Percentiles rank a stretch among this genome's conserved stretches.
Evolutionary conservation across 2,113 vertebrate species (phyloP).

Genomic region (Microcebus griseorufus): DNA sequence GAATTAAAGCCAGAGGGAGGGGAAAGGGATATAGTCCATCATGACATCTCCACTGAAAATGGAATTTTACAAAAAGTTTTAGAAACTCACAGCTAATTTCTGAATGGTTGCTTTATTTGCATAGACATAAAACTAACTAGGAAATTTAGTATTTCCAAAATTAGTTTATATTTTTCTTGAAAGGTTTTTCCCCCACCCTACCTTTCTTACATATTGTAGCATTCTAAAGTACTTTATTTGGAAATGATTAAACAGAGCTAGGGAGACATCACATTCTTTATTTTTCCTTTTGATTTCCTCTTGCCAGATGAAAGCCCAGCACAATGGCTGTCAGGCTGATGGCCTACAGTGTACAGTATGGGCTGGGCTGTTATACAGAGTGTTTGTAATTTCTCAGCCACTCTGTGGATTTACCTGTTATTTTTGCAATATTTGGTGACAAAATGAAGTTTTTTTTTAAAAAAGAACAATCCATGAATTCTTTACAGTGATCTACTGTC

Average conservation of each 20-base stretch:
- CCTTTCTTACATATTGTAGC: not conserved
- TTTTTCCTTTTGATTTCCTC: conserved; percentile 4
- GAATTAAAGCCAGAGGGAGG: conserved; percentile 78
- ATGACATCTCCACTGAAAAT: conserved; percentile 72
- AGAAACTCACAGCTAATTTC: conserved; percentile 32
- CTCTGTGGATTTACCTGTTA: not conserved
- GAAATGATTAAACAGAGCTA: not conserved
- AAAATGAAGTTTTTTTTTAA: not conserved
- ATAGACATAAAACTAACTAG: not conserved
- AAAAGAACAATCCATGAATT: not conserved
- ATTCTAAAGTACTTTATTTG: not conserved
- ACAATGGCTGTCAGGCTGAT: not conserved
- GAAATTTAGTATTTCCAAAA: conserved; percentile 35
- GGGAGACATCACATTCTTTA: not conserved
- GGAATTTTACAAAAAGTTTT: conserved; percentile 81
- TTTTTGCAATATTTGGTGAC: not conserved
- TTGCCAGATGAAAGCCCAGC: not conserved
- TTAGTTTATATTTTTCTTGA: conserved; percentile 24
- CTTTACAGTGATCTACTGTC: conserved; percentile 1
- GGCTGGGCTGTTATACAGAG: not conserved
- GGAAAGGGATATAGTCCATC: conserved; percentile 19
- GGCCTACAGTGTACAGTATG: no score
- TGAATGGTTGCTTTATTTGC: conserved; percentile 19
- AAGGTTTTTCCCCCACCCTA: not conserved
- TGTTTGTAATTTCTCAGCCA: not conserved